Evolutionary conservation across 2,888 invertebrate genomes (phyloP), one percentile per base, ranked within the genome.

Genomic region (Abrostola tripartita): DNA sequence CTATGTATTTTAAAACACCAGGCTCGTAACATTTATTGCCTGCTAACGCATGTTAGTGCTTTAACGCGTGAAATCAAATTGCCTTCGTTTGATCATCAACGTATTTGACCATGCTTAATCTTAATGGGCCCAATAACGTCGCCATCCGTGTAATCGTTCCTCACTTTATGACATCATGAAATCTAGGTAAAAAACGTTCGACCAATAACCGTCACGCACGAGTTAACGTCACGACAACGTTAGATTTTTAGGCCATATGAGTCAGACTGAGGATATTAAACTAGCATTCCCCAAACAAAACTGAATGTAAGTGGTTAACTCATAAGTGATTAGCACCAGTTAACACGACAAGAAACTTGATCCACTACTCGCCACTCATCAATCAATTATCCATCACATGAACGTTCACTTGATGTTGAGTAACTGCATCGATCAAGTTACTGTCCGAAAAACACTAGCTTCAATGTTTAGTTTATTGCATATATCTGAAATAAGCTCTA

Each of bases 401-500:
- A 38, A 11, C 24, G 40, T 40, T 53, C 24, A 42, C 52, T 44
- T 55, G 5, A 47, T 38, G 14, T 38, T 0, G 36, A 12, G 36
- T 55, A 55, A 59, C 73, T 35, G 47, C 38, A 55, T 9, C 5
- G n/a, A 57, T 57, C 49, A 38, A 12, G 56, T 50, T 40, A 49
- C 49, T n/a, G 8, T 47, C 44, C 36, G 9, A 55, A 42, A 11
- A 42, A 11, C n/a, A 55, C 73, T 50, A 36, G 57, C 37, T 36
- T 14, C 24, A 44, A 54, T 36, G 51, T 54, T 51, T 10, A 36
- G 9, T 14, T 42, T 40, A 72, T 51, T 37, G 36, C 54, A 67
- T 5, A 51, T 41, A 54, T 47, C 53, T 51, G 47, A 72, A 66
- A 72, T 58, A 10, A 42, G 42, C 73, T 60, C 47, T 6, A 24